A percentile compares a stretch with the other conserved stretches of the same genome.
Evolutionary conservation across 2,888 invertebrate species (phyloP).

Genomic region (Balanococcus diminutus): DNA sequence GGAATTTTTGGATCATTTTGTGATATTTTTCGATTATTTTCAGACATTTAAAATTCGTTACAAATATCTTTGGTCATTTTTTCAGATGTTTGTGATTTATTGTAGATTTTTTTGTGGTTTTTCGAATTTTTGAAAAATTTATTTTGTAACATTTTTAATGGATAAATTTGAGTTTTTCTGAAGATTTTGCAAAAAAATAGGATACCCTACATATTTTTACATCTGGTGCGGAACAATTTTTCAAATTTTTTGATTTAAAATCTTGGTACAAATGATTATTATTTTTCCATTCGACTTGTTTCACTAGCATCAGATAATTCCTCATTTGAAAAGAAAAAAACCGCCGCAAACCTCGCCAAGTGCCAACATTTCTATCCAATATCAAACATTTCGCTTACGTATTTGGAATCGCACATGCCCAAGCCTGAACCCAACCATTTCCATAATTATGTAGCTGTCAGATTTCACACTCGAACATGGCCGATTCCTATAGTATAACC

Average conservation of each 20-base stretch:
- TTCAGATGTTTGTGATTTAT: too few relatives aligned
- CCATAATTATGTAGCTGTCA: conserved; percentile 35
- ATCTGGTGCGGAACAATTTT: neutral
- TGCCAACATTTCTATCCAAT: neutral
- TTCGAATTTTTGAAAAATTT: too few relatives aligned
- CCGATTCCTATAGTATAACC: neutral
- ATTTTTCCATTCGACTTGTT: neutral
- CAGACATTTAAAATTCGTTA: too few relatives aligned
- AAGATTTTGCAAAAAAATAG: neutral
- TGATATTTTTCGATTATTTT: too few relatives aligned
- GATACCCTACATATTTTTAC: neutral
- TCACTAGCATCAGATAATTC: neutral
- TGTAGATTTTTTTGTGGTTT: too few relatives aligned
- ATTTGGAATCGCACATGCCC: neutral
- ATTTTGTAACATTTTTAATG: too few relatives aligned
- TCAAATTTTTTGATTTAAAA: neutral
- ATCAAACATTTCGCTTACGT: neutral
- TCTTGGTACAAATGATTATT: neutral
- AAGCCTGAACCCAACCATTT: neutral
- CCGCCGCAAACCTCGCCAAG: neutral
- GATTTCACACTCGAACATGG: conserved; percentile 28
- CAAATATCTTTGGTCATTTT: too few relatives aligned
- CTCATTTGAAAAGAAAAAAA: neutral
- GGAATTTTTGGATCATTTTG: neutral
- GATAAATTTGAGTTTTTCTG: neutral